Base-by-base conservation (phyloP, 2,888 invertebrate genomes). In the Dastarcus helophoroides region DNA sequence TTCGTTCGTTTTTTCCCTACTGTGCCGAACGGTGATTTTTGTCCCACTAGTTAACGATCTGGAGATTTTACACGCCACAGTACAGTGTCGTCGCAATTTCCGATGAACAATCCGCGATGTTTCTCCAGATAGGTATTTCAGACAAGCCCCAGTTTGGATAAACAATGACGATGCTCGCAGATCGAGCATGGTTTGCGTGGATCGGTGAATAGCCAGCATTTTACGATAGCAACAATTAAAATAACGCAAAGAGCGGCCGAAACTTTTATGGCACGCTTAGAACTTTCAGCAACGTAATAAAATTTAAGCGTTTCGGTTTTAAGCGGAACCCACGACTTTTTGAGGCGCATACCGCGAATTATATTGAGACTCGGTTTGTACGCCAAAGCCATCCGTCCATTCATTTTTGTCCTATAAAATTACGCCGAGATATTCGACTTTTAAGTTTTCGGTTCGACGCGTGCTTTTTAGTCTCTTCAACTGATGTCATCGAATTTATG, bases 391-490 rank as follows among this genome's bases (percentile, higher is more conserved):
- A 42, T 49, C 41, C 37, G 42, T 42, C 48, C 47, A 50, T 48
- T 50, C 48, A 48, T 48, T 50, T 48, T 50, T 47, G 50, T 48
- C 46, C 47, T 50, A 48, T 48, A 48, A 50, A 48, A 50, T 47
- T 48, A 47, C 50, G 46, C 26, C 29, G 29, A 33, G 33, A 22
- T 33, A 24, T 8, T 10, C 11, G 14, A 29, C 24, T 16, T 14
- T 27, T 22, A 22, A 14, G 27, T 19, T 17, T 22, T 12, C 11
- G 16, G 26, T 29, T 14, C 24, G 21, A 8, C 11, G 8, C 29
- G 22, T 26, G 23, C 27, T 27, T 32, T 15, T 24, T 29, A 17
- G 17, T n/a, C n/a, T n/a, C n/a, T n/a, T n/a, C n/a, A n/a, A n/a
- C n/a, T n/a, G n/a, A n/a, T n/a, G n/a, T n/a, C n/a, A n/a, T n/a